Evolutionary conservation across 2,888 invertebrate genomes (phyloP), one percentile per base, ranked within the genome.

Genomic region (Nemurella pictetii): DNA sequence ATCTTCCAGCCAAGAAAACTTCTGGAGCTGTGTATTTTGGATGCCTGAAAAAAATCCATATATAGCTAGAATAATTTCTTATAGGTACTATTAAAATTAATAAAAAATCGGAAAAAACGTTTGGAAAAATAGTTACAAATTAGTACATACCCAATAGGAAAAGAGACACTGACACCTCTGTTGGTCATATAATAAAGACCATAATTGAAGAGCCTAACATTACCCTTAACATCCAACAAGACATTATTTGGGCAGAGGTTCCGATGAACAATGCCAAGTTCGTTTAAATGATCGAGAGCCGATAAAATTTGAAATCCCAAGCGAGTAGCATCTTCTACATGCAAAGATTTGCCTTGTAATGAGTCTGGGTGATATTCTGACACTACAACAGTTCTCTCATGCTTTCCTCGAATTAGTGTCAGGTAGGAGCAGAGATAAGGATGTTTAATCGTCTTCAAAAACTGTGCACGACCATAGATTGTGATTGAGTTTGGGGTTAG

Each of bases 401-500:
- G 98, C 92, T 98, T 98, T 87, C 97, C 97, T 88, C 98, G 92
- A 87, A 96, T 94, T 84, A 99, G 94, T 90, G 98, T 98, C 77
- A 99, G 91, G 91, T 99, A 99, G 85, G 95, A 94, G 88, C 97
- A 97, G 83, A 99, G 92, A 91, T 96, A 94, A 0, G 94, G 94
- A 90, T 98, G 97, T 85, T 94, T 92, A 83, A 97, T 91, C 0
- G 94, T 94, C 89, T 96, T 95, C 25, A 99, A 91, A 86, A 93
- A 92, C 89, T 98, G 98, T 30, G 98, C 96, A 88, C 94, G 93
- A 7, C 99, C 98, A 85, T 97, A 92, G 89, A 99, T 98, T 85
- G 97, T 96, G 86, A 99, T 97, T 0, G 98, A 98, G 91, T 99
- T 98, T 0, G 99, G 98, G 0, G 99, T 99, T 27, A 99, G 91